A percentile compares a stretch with the other conserved stretches of the same genome.
phyloP scores from a whole-genome alignment of 2,888 invertebrate genomes.

The Carpatolechia fugitivella region DNA sequence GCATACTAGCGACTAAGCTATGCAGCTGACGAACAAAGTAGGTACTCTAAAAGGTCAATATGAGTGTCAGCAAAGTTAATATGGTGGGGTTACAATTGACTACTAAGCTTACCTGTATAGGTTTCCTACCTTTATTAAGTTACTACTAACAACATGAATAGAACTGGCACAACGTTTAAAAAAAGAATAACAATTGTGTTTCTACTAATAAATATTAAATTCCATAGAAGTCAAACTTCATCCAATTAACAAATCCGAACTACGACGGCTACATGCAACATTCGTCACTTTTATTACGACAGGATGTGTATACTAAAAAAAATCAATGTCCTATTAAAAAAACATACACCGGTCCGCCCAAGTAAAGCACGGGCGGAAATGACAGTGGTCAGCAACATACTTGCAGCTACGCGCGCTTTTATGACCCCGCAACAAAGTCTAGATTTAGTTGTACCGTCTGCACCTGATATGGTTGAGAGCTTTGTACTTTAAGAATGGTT shows the following conservation, averaged over 20 bases:
- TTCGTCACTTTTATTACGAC: background rate
- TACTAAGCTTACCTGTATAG: no score
- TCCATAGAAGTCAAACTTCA: background rate
- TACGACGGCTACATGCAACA: background rate
- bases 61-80: no score
- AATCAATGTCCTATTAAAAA: constrained; percentile 67
- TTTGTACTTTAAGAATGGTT: background rate
- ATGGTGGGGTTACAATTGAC: no score
- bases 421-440: constrained; percentile 50
- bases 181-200: no score
- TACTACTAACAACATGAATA: no score
- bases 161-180: no score
- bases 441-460: constrained; percentile 41
- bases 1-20: no score
- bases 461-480: background rate
- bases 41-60: no score
- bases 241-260: background rate
- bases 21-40: no score
- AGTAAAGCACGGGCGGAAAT: constrained; percentile 46
- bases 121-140: no score
- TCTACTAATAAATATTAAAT: no score
- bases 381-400: constrained; percentile 43
- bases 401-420: constrained; percentile 40
- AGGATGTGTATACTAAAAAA: background rate
- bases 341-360: constrained; percentile 39